Evolutionary conservation across 2,888 invertebrate genomes (phyloP), one percentile per base, ranked within the genome.

Genomic region (Chaetogeoica ovagalla): DNA sequence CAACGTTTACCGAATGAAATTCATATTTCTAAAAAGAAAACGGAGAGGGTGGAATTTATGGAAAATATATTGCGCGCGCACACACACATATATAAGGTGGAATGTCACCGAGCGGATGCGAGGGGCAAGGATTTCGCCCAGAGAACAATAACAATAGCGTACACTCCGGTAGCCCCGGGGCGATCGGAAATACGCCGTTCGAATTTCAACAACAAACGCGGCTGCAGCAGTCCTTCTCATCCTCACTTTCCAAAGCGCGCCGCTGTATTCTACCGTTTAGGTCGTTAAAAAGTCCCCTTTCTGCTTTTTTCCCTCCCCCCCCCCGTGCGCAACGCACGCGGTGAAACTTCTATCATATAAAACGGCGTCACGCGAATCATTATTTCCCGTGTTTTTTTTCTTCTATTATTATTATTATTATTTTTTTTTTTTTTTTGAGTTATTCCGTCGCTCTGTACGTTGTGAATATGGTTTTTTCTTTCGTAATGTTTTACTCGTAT

Each of bases 111-210:
- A 11, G 23, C n/a, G 23, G 8, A 60, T 52, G 39, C 63, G 23
- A 23, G 9, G 57, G 21, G 13, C 7, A 63, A 30, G 76, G 43
- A 63, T 77, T 79, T 70, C 39, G 23, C 39, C 23, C 39, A 9
- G 70, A 79, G 70, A 70, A 70, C 70, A 79, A 70, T 79, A 79
- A 71, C 62, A 79, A 79, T 71, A 48, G 52, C 55, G 52, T 30
- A 52, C 39, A 52, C 39, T 77, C 52, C n/a, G 60, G 70, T 70
- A 70, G 77, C 77, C 70, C 30, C 39, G 13, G 43, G 70, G 77
- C 77, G 70, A 79, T 79, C 62, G 77, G 77, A 79, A 79, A 79
- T 79, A 79, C 70, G 70, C 63, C 55, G 63, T 79, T 79, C 23
- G 77, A 79, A 79, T 79, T 71, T 79, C 77, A 79, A 79, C 77